These are phyloP conservation scores for Amphiprion clarkii DNA, from an alignment of 2,797 vertebrate genomes.

Conservation along the genomic window DNA sequence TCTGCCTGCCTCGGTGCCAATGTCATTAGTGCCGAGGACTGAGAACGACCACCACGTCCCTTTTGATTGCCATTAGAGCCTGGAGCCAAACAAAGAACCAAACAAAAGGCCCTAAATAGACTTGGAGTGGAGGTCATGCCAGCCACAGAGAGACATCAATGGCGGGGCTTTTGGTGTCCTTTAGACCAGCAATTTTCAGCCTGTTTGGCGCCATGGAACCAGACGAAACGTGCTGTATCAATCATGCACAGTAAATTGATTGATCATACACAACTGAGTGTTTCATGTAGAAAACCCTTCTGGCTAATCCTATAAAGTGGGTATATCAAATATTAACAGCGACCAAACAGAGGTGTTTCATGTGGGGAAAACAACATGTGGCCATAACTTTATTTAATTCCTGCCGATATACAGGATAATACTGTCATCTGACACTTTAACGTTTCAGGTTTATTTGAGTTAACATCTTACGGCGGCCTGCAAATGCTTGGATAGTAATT, in stretches of 20 bases:
- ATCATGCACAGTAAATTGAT: conserved; percentile 68
- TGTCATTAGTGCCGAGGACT: conserved; percentile 82
- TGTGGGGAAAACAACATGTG: conserved; percentile 15
- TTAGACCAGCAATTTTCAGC: conserved; percentile 58
- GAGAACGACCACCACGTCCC: conserved; percentile 73
- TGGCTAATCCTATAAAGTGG: conserved; percentile 49
- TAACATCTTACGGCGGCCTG: neutral
- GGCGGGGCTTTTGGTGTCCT: conserved; percentile 63
- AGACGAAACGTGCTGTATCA: conserved; percentile 71
- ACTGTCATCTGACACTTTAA: conserved; percentile 14
- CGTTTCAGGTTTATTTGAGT: conserved; percentile 10
- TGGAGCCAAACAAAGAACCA: conserved; percentile 74
- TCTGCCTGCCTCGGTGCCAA: conserved; percentile 78
- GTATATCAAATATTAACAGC: conserved; percentile 49
- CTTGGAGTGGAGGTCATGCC: conserved; percentile 80
- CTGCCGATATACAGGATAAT: neutral
- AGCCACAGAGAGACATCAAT: conserved; percentile 64
- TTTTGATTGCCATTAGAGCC: conserved; percentile 80
- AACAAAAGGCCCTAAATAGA: conserved; percentile 76
- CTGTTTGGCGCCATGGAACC: conserved; percentile 55
- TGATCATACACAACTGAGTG: conserved; percentile 60
- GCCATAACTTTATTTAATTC: conserved; percentile 26
- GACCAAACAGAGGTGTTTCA: conserved; percentile 33
- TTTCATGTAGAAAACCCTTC: conserved; percentile 40
- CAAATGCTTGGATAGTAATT: neutral